phyloP scores from a whole-genome alignment of 2,113 vertebrate species.

The Lamprologus ornatipinnis region DNA sequence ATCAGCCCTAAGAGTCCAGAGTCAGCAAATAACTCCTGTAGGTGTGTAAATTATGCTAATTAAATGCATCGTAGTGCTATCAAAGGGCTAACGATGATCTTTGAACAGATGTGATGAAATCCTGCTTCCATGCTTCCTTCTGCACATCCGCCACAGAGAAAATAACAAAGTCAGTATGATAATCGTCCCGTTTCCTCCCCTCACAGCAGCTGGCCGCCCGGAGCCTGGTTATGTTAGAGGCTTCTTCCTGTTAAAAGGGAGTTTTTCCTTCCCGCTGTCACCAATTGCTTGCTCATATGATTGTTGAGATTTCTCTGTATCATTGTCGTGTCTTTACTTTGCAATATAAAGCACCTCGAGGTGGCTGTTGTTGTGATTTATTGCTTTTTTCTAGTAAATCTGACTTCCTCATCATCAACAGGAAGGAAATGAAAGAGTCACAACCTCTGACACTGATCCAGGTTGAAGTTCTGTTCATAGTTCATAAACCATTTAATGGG shows the following conservation, averaged over 20 bases:
- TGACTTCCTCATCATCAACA: not conserved
- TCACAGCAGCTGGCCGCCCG: fast-evolving
- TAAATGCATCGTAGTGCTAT: not conserved
- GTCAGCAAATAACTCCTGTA: not conserved
- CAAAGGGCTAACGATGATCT: not conserved
- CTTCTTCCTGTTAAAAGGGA: not conserved
- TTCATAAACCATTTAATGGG: not conserved
- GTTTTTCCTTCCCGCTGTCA: not conserved
- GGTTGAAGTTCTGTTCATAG: not conserved
- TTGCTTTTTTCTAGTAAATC: not conserved
- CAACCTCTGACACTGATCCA: not conserved
- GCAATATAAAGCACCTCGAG: not conserved
- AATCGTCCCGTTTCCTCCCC: not conserved
- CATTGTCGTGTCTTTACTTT: not conserved
- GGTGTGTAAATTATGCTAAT: not conserved
- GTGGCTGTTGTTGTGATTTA: not conserved
- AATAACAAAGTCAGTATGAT: not conserved
- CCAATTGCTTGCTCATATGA: not conserved
- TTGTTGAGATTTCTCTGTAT: not conserved
- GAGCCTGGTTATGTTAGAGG: not conserved
- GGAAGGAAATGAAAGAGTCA: not conserved
- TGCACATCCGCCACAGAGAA: not conserved
- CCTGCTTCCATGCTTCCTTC: not conserved
- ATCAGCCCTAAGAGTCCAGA: not conserved
- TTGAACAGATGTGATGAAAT: not conserved